Evolutionary conservation across 2,797 vertebrate genomes (phyloP).

Genomic region (Brotula barbata): DNA sequence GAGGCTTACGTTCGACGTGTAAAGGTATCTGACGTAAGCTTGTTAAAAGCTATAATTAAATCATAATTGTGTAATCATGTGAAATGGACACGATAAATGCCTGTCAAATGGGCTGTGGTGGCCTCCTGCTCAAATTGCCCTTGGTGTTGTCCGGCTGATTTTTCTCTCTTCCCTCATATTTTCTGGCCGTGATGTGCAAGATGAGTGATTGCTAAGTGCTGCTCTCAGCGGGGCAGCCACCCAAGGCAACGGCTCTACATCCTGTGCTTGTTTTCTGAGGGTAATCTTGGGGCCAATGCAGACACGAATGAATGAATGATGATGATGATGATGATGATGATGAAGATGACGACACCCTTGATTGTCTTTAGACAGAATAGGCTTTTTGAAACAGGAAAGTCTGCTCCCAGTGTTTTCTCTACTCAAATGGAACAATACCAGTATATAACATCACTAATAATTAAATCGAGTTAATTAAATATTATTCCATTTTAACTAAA

Average conservation of each 20-base stretch:
- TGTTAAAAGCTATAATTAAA: slow-evolving; percentile 14
- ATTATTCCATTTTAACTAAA: no score
- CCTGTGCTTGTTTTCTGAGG: slow-evolving; percentile 34
- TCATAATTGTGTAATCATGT: background rate
- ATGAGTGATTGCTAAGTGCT: slow-evolving; percentile 58
- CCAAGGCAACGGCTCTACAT: slow-evolving; percentile 43
- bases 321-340: no score
- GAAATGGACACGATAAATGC: background rate
- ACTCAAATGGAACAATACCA: no score
- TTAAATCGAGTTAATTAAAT: no score
- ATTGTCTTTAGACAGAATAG: slow-evolving; percentile 6
- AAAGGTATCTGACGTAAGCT: background rate
- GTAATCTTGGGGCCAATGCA: slow-evolving; percentile 3
- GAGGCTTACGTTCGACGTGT: background rate
- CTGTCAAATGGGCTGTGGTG: slow-evolving; percentile 2
- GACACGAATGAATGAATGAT: background rate
- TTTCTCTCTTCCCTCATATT: slow-evolving; percentile 8
- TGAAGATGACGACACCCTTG: no score
- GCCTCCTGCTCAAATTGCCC: slow-evolving; percentile 2
- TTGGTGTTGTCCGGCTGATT: slow-evolving; percentile 23
- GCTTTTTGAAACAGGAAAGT: background rate
- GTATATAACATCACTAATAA: no score
- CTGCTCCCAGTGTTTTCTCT: no score
- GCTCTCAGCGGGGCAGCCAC: slow-evolving; percentile 31
- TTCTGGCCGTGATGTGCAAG: slow-evolving; percentile 6